phyloP scores from a whole-genome alignment of 2,888 invertebrate species.

The Tinea semifulvella region DNA sequence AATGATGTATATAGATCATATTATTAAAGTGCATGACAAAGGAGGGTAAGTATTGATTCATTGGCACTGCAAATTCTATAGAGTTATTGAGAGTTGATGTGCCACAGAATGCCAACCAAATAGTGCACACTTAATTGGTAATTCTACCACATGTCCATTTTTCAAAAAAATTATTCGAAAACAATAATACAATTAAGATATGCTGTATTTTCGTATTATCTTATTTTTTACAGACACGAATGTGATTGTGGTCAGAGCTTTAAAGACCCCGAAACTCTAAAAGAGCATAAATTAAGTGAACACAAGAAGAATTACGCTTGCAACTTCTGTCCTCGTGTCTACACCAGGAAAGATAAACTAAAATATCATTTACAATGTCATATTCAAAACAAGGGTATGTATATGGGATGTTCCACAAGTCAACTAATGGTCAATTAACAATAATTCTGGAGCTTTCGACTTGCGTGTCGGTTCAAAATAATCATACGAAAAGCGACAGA shows the following conservation, averaged over 20 bases:
- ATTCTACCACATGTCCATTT: too few relatives aligned
- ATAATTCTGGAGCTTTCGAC: too few relatives aligned
- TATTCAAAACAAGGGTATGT: background rate
- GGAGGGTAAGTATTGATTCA: background rate
- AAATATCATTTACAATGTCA: conserved; percentile 1
- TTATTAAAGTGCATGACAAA: background rate
- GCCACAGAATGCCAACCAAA: too few relatives aligned
- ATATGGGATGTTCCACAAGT: too few relatives aligned
- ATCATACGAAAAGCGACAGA: too few relatives aligned
- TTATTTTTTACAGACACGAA: background rate
- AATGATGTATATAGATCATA: background rate
- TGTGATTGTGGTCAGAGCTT: conserved; percentile 8
- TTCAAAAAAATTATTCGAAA: too few relatives aligned
- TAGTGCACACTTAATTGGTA: too few relatives aligned
- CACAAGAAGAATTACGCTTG: background rate
- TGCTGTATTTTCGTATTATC: background rate
- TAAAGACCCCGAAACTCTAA: background rate
- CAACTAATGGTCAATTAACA: too few relatives aligned
- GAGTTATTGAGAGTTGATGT: too few relatives aligned
- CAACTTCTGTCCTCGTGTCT: background rate
- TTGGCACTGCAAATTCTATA: too few relatives aligned
- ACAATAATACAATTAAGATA: too few relatives aligned
- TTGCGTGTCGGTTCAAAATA: too few relatives aligned
- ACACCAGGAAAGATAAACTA: background rate
- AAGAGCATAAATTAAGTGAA: background rate